phyloP scores from a whole-genome alignment of 2,888 invertebrate genomes.

The Coenonympha arcania region DNA sequence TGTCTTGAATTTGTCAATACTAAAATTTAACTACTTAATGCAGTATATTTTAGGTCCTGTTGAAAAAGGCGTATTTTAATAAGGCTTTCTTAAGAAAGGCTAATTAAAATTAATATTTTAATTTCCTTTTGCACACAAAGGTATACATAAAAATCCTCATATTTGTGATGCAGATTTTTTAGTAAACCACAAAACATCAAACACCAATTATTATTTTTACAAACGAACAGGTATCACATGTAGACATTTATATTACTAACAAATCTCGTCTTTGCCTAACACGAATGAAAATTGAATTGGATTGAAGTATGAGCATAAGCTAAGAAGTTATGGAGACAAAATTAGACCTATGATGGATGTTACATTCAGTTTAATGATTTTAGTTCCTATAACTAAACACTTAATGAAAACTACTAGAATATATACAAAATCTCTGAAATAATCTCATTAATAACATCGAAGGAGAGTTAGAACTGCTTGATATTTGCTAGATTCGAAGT shows the following conservation, averaged over 20 bases:
- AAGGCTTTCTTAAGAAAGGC: too few relatives aligned
- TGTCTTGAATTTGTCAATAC: too few relatives aligned
- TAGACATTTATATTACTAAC: background rate
- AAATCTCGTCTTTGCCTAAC: background rate
- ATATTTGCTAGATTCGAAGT: too few relatives aligned
- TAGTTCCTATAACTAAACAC: conserved; percentile 20
- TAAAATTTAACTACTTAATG: too few relatives aligned
- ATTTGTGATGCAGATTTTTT: background rate
- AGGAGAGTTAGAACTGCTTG: background rate
- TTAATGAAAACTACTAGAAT: conserved; percentile 16
- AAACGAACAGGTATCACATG: background rate
- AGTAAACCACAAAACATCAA: background rate
- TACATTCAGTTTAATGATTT: conserved; percentile 23
- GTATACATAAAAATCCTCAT: background rate
- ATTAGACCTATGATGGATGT: conserved; percentile 35
- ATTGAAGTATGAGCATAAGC: background rate
- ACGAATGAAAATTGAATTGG: background rate
- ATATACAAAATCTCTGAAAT: conserved; percentile 20
- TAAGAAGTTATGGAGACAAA: conserved; percentile 19
- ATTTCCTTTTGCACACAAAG: background rate
- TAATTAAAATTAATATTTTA: background rate
- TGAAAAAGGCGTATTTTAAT: too few relatives aligned
- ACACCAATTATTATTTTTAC: background rate
- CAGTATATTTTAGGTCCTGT: too few relatives aligned
- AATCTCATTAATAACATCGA: conserved; percentile 14